phyloP scores from a whole-genome alignment of 2,888 invertebrate genomes.

The Gisinianus flammeolus region DNA sequence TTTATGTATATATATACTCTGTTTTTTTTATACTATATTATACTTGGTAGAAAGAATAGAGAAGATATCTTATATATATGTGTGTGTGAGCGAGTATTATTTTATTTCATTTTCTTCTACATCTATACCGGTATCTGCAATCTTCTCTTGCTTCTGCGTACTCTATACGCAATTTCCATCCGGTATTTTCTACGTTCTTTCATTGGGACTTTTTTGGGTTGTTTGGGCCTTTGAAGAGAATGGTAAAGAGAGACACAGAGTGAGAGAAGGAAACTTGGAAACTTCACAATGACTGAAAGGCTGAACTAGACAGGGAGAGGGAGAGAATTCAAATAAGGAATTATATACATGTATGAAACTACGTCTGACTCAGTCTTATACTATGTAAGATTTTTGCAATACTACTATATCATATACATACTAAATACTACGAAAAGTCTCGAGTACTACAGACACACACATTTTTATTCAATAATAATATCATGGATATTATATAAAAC shows the following conservation, averaged over 20 bases:
- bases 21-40: too few relatives aligned
- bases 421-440: neutral
- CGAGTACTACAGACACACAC: too few relatives aligned
- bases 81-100: too few relatives aligned
- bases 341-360: neutral
- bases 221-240: neutral
- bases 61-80: neutral
- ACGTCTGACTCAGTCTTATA: neutral
- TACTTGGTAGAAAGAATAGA: too few relatives aligned
- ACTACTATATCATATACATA: neutral
- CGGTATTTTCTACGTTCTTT: constrained; percentile 14
- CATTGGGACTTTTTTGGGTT: neutral
- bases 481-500: neutral
- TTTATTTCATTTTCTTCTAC: too few relatives aligned
- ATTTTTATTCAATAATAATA: too few relatives aligned
- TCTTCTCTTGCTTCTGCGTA: neutral
- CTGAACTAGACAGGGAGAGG: neutral
- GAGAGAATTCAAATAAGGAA: neutral
- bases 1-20: too few relatives aligned
- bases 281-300: neutral
- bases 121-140: neutral
- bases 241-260: neutral
- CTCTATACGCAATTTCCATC: constrained; percentile 5
- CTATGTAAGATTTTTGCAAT: neutral
- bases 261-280: too few relatives aligned